These are phyloP conservation scores for Heliconius hermathena DNA, from an alignment of 1,140 invertebrate species.

Conservation along the genomic window DNA sequence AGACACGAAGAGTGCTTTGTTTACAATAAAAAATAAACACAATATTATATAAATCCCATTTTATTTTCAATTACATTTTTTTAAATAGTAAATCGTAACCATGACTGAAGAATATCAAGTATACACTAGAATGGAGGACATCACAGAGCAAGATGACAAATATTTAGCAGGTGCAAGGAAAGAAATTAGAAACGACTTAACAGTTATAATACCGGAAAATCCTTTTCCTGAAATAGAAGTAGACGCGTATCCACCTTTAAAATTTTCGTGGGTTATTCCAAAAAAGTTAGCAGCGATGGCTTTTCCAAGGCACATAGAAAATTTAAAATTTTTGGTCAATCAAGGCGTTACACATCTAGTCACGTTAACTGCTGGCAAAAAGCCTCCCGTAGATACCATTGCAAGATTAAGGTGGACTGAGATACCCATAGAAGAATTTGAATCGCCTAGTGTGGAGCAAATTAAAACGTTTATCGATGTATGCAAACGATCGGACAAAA, in stretches of 20 bases:
- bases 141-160: constrained; percentile 73
- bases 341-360: constrained; percentile 81
- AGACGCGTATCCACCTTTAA: constrained; percentile 82
- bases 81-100: constrained; percentile 47
- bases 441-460: constrained; percentile 83
- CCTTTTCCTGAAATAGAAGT: constrained; percentile 78
- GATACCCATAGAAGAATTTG: constrained; percentile 85
- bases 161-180: constrained; percentile 69
- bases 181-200: constrained; percentile 69
- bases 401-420: constrained; percentile 81
- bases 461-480: constrained; percentile 85
- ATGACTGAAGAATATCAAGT: constrained; percentile 69
- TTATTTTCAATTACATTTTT: constrained; percentile 38
- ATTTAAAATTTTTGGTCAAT: constrained; percentile 73
- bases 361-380: constrained; percentile 84
- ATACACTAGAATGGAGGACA: constrained; percentile 67
- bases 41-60: constrained; percentile 5
- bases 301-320: constrained; percentile 76
- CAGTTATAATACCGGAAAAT: constrained; percentile 74
- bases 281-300: constrained; percentile 84
- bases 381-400: constrained; percentile 81
- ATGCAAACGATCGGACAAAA: constrained; percentile 78
- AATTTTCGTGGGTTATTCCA: constrained; percentile 84
- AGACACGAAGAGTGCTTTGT: constrained; percentile 49
- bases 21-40: constrained; percentile 43